These are phyloP conservation scores for Endotricha flammealis DNA, from an alignment of 2,888 invertebrate genomes.

Conservation along the genomic window DNA sequence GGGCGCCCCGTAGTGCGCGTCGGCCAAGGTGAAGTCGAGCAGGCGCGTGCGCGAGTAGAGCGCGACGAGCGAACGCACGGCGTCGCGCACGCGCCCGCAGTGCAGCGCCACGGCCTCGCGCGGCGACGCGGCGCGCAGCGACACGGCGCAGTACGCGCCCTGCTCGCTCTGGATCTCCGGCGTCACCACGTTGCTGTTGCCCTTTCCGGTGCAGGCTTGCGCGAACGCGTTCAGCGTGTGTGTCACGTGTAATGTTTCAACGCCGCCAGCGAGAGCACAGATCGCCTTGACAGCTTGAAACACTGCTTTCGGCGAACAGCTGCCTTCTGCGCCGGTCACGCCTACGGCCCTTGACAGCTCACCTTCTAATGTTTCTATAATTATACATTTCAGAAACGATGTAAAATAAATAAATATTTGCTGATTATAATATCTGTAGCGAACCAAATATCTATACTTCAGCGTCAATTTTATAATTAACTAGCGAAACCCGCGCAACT, in stretches of 20 bases:
- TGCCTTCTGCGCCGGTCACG: slow-evolving; percentile 77
- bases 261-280: slow-evolving; percentile 90
- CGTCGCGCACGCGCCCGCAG: slow-evolving; percentile 85
- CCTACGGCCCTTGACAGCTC: slow-evolving; percentile 87
- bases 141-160: slow-evolving; percentile 84
- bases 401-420: no score
- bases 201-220: slow-evolving; percentile 75
- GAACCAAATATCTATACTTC: no score
- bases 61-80: slow-evolving; percentile 89
- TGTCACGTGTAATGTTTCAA: slow-evolving; percentile 92
- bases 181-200: slow-evolving; percentile 37
- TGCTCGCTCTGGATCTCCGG: slow-evolving; percentile 83
- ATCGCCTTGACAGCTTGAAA: slow-evolving; percentile 95
- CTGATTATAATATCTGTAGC: no score
- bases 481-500: no score
- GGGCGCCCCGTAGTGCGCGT: slow-evolving; percentile 74
- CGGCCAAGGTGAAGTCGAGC: slow-evolving; percentile 87
- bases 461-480: no score
- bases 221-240: slow-evolving; percentile 84
- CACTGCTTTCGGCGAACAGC: slow-evolving; percentile 78
- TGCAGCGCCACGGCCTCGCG: slow-evolving; percentile 81
- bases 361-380: slow-evolving; percentile 86
- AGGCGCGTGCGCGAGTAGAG: slow-evolving; percentile 91
- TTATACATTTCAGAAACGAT: no score
- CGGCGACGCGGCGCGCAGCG: slow-evolving; percentile 75